Evolutionary conservation across 1,140 invertebrate species (phyloP).

Genomic region (Papilio polyxenes): DNA sequence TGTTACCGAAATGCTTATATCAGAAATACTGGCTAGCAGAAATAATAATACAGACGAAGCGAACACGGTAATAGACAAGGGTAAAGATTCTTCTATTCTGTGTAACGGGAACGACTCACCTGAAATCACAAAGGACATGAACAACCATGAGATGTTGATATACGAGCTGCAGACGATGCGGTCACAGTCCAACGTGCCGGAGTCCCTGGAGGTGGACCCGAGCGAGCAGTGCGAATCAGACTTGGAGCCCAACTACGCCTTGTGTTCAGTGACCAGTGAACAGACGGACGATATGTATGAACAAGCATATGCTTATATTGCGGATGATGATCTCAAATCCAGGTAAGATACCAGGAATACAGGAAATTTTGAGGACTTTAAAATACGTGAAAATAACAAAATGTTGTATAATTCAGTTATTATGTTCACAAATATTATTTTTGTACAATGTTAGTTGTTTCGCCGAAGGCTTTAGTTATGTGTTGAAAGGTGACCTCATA

Average conservation of each 20-base stretch:
- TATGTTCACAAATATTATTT: neutral
- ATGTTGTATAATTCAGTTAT: neutral
- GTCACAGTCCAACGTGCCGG: slow-evolving; percentile 71
- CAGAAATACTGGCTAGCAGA: slow-evolving; percentile 78
- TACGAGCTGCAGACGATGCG: slow-evolving; percentile 82
- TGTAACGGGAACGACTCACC: slow-evolving; percentile 65
- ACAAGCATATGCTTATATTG: slow-evolving; percentile 71
- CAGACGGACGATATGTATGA: slow-evolving; percentile 63
- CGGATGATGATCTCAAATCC: slow-evolving; percentile 75
- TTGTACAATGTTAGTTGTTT: neutral
- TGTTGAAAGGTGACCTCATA: slow-evolving; percentile 4
- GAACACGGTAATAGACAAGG: slow-evolving; percentile 76
- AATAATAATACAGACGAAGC: slow-evolving; percentile 74
- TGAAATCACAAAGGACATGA: slow-evolving; percentile 79
- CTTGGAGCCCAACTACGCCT: slow-evolving; percentile 67
- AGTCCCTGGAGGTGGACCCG: slow-evolving; percentile 58
- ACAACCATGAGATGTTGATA: slow-evolving; percentile 82
- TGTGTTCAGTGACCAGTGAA: slow-evolving; percentile 67
- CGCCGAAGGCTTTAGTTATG: neutral
- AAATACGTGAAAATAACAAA: neutral
- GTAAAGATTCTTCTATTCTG: slow-evolving; percentile 62
- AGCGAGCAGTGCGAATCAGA: slow-evolving; percentile 67
- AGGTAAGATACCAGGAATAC: slow-evolving; percentile 56
- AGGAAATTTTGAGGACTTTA: neutral
- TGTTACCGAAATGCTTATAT: slow-evolving; percentile 79